Evolutionary conservation across 2,797 vertebrate species (phyloP).

Genomic region (Cryptoblepharus egeriae): DNA sequence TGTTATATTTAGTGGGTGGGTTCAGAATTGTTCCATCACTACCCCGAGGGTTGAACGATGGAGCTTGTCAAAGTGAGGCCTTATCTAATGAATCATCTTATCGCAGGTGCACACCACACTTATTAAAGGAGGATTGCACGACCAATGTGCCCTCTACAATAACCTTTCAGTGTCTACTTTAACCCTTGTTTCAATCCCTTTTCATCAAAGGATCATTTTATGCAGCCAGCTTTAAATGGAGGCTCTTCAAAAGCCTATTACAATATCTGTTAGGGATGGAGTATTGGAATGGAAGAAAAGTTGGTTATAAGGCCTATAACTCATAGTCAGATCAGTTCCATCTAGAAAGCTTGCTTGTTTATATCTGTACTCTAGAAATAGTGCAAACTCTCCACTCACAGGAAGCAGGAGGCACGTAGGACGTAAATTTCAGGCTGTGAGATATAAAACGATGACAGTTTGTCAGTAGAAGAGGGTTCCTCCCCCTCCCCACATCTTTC

Average conservation of each 20-base stretch:
- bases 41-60: slow-evolving; percentile 98
- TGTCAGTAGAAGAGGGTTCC: slow-evolving; percentile 16
- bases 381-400: slow-evolving; percentile 7
- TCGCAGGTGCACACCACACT: slow-evolving; percentile 94
- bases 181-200: slow-evolving; percentile 89
- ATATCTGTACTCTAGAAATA: slow-evolving; percentile 61
- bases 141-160: slow-evolving; percentile 91
- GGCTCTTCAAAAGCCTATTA: slow-evolving; percentile 80
- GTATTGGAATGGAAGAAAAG: slow-evolving; percentile 73
- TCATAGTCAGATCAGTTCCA: slow-evolving; percentile 69
- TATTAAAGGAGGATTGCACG: slow-evolving; percentile 95
- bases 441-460: slow-evolving; percentile 43
- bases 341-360: slow-evolving; percentile 58
- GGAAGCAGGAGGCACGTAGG: slow-evolving; percentile 33
- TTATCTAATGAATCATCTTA: slow-evolving; percentile 99
- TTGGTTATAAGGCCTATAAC: slow-evolving; percentile 77
- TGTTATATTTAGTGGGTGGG: slow-evolving; percentile 96
- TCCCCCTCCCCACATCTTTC: slow-evolving; percentile 13
- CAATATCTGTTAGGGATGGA: slow-evolving; percentile 75
- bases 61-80: slow-evolving; percentile 93
- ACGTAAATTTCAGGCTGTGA: slow-evolving; percentile 45
- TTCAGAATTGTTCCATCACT: slow-evolving; percentile 97
- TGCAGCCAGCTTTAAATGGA: slow-evolving; percentile 81
- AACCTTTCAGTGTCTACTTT: slow-evolving; percentile 90
- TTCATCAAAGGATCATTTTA: slow-evolving; percentile 85